Percentiles rank a stretch among this genome's conserved stretches.
Conservation (phyloP, 1,140 invertebrate genomes). For the Probaryconus sp. region DNA sequence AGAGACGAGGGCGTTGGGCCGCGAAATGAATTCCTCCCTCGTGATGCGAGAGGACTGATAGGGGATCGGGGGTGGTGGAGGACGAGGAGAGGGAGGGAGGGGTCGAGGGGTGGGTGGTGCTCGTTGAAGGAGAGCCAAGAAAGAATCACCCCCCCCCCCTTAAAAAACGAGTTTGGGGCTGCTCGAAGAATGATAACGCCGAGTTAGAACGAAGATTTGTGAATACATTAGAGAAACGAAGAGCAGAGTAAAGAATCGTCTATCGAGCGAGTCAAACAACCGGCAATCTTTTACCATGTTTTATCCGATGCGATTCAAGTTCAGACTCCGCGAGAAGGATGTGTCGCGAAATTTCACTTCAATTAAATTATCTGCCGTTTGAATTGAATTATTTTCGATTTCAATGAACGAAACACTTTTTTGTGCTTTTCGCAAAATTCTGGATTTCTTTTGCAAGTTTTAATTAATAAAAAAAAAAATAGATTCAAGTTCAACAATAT, state of each 20-base stretch:
- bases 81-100: constrained; percentile 36
- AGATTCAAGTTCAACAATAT: too few relatives aligned
- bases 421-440: too few relatives aligned
- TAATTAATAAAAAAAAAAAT: too few relatives aligned
- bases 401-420: neutral
- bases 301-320: constrained; percentile 61
- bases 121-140: constrained; percentile 53
- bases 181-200: constrained; percentile 71
- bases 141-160: constrained; percentile 56
- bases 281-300: constrained; percentile 57
- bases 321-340: constrained; percentile 29
- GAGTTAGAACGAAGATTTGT: constrained; percentile 74
- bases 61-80: constrained; percentile 36
- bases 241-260: constrained; percentile 35
- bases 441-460: constrained; percentile 26
- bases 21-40: constrained; percentile 74
- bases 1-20: constrained; percentile 73
- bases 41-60: constrained; percentile 42
- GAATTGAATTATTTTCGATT: too few relatives aligned
- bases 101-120: constrained; percentile 21
- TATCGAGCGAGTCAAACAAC: constrained; percentile 58
- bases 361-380: neutral
- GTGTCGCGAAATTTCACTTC: neutral
- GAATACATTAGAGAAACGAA: constrained; percentile 73
- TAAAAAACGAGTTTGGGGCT: constrained; percentile 62